A percentile compares a stretch with the other conserved stretches of the same genome.
These are phyloP conservation scores for Zaprionus ornatus DNA, from an alignment of 1,140 invertebrate species.

Conservation along the genomic window DNA sequence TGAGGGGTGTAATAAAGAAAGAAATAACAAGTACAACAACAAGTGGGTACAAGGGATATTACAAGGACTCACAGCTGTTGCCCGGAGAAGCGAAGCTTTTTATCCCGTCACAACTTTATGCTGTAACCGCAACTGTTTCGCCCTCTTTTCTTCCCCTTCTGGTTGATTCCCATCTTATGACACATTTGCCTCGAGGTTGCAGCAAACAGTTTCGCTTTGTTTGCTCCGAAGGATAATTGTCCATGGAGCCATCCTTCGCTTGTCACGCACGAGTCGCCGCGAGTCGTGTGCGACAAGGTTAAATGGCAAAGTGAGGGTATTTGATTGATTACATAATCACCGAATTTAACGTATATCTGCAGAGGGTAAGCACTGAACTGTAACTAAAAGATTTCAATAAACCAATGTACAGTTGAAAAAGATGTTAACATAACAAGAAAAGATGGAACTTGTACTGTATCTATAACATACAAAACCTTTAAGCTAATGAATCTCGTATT, in stretches of 20 bases:
- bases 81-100: constrained; percentile 32
- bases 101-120: constrained; percentile 41
- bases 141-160: neutral
- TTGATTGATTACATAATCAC: constrained; percentile 35
- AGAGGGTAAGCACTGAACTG: neutral
- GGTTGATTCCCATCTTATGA: constrained; percentile 51
- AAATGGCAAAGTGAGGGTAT: constrained; percentile 29
- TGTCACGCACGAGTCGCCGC: constrained; percentile 29
- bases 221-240: constrained; percentile 62
- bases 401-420: neutral
- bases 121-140: constrained; percentile 20
- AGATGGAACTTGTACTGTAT: neutral
- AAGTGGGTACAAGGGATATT: constrained; percentile 39
- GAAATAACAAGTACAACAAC: constrained; percentile 27
- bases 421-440: too few species aligned
- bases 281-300: constrained; percentile 42
- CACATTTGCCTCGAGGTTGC: constrained; percentile 54
- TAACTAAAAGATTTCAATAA: neutral
- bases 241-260: constrained; percentile 49
- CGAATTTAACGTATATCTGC: neutral
- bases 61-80: constrained; percentile 57
- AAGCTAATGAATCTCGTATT: too few species aligned
- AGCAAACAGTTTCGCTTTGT: constrained; percentile 1
- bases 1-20: constrained; percentile 6
- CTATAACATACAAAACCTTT: too few species aligned